Evolutionary conservation across 2,888 invertebrate species (phyloP).

Genomic region (Seira ritae): DNA sequence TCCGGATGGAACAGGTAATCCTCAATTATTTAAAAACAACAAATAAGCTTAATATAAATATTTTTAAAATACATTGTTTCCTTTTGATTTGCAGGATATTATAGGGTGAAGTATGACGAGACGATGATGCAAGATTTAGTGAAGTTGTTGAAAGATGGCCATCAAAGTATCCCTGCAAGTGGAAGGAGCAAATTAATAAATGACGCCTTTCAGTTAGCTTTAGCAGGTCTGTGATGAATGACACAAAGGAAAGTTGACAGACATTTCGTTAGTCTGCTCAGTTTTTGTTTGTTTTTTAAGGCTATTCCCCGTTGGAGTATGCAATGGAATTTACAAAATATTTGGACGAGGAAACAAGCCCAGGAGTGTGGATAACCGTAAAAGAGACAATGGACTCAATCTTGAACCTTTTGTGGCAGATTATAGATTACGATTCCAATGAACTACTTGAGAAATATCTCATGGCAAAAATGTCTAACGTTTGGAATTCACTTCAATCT

Average conservation of each 20-base stretch:
- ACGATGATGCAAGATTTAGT: slow-evolving; percentile 19
- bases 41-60: neutral
- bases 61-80: neutral
- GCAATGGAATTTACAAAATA: slow-evolving; percentile 50
- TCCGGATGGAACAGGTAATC: slow-evolving; percentile 55
- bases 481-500: slow-evolving; percentile 3
- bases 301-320: slow-evolving; percentile 32
- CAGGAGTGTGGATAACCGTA: slow-evolving; percentile 48
- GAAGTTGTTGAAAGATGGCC: slow-evolving; percentile 25
- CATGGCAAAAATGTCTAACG: neutral
- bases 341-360: slow-evolving; percentile 32
- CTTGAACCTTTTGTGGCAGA: slow-evolving; percentile 1
- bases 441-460: slow-evolving; percentile 20
- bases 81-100: slow-evolving; percentile 45
- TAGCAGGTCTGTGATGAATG: slow-evolving; percentile 31
- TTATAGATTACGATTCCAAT: slow-evolving; percentile 15
- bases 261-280: neutral
- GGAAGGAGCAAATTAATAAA: slow-evolving; percentile 59
- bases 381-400: slow-evolving; percentile 25
- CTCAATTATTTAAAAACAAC: neutral
- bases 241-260: neutral
- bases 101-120: slow-evolving; percentile 50
- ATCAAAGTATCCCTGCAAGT: slow-evolving; percentile 38
- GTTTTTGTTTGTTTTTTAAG: slow-evolving; percentile 10
- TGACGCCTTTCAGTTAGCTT: slow-evolving; percentile 60